Percentiles rank a stretch among this genome's conserved stretches.
phyloP scores from a whole-genome alignment of 2,113 vertebrate species.

The Neotoma lepida region DNA sequence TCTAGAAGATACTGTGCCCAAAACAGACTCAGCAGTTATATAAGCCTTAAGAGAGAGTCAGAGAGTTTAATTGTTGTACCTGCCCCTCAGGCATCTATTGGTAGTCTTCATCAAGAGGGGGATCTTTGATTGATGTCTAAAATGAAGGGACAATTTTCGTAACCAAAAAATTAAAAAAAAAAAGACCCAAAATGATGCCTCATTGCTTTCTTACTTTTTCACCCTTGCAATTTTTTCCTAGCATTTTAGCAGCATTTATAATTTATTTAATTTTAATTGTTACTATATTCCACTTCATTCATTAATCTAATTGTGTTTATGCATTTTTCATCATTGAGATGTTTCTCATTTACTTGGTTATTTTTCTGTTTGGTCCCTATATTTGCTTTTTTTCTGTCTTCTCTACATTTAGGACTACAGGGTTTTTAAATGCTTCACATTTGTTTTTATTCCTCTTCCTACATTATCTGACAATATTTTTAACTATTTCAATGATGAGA shows the following conservation, averaged over 20 bases:
- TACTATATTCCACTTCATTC: not conserved
- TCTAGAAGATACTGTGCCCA: no score
- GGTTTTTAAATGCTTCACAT: not conserved
- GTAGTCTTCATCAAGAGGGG: no score
- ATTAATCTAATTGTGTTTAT: not conserved
- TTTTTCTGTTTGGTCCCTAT: not conserved
- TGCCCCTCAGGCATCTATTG: not conserved
- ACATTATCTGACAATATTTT: not conserved
- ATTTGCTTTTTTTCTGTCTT: not conserved
- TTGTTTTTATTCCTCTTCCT: not conserved
- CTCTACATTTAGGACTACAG: not conserved
- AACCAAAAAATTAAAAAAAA: no score
- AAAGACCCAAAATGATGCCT: not conserved
- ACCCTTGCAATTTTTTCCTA: not conserved
- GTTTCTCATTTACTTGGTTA: not conserved
- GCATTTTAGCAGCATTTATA: not conserved
- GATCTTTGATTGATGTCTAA: no score
- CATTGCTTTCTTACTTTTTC: not conserved
- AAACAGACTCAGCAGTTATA: not conserved
- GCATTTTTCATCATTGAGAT: not conserved
- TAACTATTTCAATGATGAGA: not conserved
- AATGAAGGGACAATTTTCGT: no score
- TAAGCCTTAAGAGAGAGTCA: not conserved
- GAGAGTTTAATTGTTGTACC: not conserved
- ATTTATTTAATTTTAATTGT: not conserved